Conservation (phyloP, 2,797 vertebrate genomes). For the Semotilus atromaculatus region DNA sequence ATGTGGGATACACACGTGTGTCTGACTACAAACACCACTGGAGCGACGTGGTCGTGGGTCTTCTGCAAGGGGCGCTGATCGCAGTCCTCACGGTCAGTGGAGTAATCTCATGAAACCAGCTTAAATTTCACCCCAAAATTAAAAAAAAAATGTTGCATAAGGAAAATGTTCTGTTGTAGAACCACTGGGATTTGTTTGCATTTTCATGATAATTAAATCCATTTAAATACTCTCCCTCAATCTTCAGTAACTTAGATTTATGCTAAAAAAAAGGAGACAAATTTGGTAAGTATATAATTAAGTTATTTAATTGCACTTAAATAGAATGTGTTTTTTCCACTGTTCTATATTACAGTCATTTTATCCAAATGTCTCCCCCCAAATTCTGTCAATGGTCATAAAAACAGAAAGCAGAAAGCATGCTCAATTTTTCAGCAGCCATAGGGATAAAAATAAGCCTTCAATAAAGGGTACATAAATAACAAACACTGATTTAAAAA, state of each 20-base stretch:
- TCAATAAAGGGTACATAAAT: no score
- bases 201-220: not conserved
- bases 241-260: not conserved
- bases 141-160: not conserved
- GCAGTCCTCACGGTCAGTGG: conserved; percentile 87
- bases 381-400: not conserved
- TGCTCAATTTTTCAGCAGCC: no score
- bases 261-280: not conserved
- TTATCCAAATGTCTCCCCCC: no score
- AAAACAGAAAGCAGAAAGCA: not conserved
- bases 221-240: not conserved
- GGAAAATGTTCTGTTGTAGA: not conserved
- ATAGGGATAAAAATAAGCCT: no score
- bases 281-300: not conserved
- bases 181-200: not conserved
- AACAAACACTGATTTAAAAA: no score
- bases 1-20: conserved; percentile 92
- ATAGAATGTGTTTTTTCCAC: not conserved
- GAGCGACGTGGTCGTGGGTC: conserved; percentile 90
- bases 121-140: not conserved
- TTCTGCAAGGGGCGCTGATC: conserved; percentile 91
- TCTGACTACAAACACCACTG: conserved; percentile 96
- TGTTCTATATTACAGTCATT: not conserved
- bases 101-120: not conserved
- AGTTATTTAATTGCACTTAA: not conserved